Percentiles rank a stretch among this genome's conserved stretches.
These are phyloP conservation scores for Tachina fera DNA, from an alignment of 2,888 invertebrate genomes.

Conservation along the genomic window DNA sequence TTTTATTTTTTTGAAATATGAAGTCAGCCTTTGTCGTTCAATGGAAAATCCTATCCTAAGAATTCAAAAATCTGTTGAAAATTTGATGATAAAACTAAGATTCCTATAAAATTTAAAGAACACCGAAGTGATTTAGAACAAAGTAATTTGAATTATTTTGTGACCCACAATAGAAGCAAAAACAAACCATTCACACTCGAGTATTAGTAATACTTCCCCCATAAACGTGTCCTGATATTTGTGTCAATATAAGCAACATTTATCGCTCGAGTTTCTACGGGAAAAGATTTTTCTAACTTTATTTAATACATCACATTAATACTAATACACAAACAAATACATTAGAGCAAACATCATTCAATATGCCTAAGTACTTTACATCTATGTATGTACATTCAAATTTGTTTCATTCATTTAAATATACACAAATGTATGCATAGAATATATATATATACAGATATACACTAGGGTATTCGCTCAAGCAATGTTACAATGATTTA, in stretches of 20 bases:
- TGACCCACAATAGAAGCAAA: not conserved
- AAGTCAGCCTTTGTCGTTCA: too few species aligned
- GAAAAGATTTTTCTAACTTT: not conserved
- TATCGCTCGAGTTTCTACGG: not conserved
- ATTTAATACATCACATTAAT: not conserved
- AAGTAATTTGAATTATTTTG: not conserved
- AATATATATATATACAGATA: too few species aligned
- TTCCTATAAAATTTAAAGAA: too few species aligned
- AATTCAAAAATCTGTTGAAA: too few species aligned
- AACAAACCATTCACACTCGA: not conserved
- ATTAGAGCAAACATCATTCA: not conserved
- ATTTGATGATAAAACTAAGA: too few species aligned
- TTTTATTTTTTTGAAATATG: too few species aligned
- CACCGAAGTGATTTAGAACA: too few species aligned
- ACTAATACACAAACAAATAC: not conserved
- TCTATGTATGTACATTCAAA: not conserved
- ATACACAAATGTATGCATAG: too few species aligned
- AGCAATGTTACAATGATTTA: too few species aligned
- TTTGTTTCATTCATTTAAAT: too few species aligned
- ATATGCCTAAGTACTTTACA: not conserved
- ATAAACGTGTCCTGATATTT: not conserved
- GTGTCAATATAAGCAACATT: not conserved
- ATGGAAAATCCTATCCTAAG: too few species aligned
- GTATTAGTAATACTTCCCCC: not conserved
- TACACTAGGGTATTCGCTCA: too few species aligned